Evolutionary conservation across 2,888 invertebrate genomes (phyloP), one percentile per base, ranked within the genome.

Genomic region (Amphipyra berbera): DNA sequence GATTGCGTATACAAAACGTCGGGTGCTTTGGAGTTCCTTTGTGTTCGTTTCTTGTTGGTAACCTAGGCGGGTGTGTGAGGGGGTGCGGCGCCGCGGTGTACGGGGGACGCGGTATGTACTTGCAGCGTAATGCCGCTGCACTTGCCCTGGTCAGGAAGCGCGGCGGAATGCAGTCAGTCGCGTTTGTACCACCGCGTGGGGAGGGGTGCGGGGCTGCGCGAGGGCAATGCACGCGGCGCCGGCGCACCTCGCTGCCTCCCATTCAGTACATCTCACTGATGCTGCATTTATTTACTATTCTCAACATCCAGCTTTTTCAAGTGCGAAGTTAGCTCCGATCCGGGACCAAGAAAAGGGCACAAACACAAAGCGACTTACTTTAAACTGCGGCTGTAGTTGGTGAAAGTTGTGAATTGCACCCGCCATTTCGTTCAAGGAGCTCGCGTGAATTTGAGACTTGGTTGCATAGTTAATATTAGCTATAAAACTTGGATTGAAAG

Each of bases 141-240:
- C 94, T 94, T 94, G 94, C 94, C 90, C 87, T 88, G 93, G 94
- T 93, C 95, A 94, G 94, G 95, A 95, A 94, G 94, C 93, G 94
- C 91, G 81, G 88, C 87, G 95, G 95, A 95, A 95, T 95, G 95
- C 94, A 91, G 95, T 95, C 95, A 93, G 93, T 88, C 95, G 93
- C 94, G 95, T 94, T 93, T 88, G 88, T 86, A 84, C 78, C 84
- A 82, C 83, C 80, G 82, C 82, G 79, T 76, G 84, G 74, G 81
- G 78, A 58, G 79, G 81, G 80, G 84, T 70, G 83, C 82, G 88
- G 87, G 88, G 88, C 82, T 66, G 73, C 64, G 72, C 66, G 85
- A 88, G 91, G 90, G 90, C 93, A 94, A 91, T 91, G 94, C 88
- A 89, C 93, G 91, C 90, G 85, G 89, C 91, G 91, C 90, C 86